A percentile compares a stretch with the other conserved stretches of the same genome.
Conservation (phyloP, 2,797 vertebrate genomes). For the Trichosurus vulpecula region DNA sequence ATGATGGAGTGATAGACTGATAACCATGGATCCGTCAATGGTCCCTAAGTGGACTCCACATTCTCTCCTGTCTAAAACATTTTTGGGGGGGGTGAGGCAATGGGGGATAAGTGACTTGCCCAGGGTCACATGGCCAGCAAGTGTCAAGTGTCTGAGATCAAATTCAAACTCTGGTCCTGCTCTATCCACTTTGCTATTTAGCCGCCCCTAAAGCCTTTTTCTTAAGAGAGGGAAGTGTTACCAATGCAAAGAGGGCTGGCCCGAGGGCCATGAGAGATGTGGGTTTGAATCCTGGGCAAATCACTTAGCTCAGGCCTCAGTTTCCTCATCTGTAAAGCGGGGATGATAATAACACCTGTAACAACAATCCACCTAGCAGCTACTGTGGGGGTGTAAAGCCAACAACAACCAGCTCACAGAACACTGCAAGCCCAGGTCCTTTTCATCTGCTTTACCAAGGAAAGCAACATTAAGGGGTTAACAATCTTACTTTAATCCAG, state of each 20-base stretch:
- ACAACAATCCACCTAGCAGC: too few species aligned
- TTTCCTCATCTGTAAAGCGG: neutral
- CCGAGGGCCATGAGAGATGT: neutral
- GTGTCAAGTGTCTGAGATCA: too few species aligned
- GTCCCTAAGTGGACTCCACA: neutral
- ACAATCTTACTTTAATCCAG: too few species aligned
- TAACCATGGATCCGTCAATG: neutral
- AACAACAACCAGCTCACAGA: too few species aligned
- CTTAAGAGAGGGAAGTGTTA: neutral
- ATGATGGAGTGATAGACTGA: neutral
- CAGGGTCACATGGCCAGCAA: too few species aligned
- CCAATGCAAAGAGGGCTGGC: neutral
- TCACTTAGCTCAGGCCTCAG: neutral
- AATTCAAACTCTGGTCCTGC: too few species aligned
- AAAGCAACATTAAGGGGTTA: too few species aligned
- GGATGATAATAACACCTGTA: neutral
- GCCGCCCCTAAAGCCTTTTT: neutral
- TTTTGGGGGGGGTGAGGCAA: neutral
- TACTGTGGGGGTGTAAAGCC: too few species aligned
- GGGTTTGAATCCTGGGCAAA: neutral
- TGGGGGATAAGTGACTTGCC: too few species aligned
- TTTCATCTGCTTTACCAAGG: too few species aligned
- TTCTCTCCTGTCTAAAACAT: neutral
- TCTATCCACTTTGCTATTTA: neutral
- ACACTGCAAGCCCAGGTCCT: too few species aligned